Percentiles rank a stretch among this genome's conserved stretches.
Evolutionary conservation across 1,140 invertebrate species (phyloP).

Genomic region (Drosophila tani): DNA sequence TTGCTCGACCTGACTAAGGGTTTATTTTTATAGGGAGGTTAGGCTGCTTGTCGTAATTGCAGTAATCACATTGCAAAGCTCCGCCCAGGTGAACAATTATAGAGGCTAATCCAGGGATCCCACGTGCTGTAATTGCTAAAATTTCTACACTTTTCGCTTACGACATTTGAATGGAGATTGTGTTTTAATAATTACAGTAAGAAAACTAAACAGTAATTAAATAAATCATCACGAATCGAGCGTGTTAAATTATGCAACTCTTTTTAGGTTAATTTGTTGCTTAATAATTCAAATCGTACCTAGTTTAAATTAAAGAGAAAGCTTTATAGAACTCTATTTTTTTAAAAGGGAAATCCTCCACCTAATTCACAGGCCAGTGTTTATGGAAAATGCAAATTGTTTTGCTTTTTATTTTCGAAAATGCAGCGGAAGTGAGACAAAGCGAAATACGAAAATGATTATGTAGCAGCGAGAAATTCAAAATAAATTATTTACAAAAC

Average conservation of each 20-base stretch:
- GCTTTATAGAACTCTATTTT: constrained; percentile 25
- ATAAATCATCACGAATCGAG: constrained; percentile 3
- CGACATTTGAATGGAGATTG: neutral
- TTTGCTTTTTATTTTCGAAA: constrained; percentile 3
- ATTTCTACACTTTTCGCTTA: constrained; percentile 24
- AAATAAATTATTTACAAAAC: constrained; percentile 55
- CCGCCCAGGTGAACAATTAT: constrained; percentile 18
- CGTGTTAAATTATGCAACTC: constrained; percentile 2
- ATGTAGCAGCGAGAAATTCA: constrained; percentile 28
- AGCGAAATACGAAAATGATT: constrained; percentile 38
- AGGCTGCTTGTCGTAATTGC: constrained; percentile 22
- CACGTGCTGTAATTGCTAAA: constrained; percentile 23
- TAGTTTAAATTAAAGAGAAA: constrained; percentile 29
- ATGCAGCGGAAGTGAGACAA: constrained; percentile 56
- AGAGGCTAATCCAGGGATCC: constrained; percentile 1
- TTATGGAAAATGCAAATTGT: constrained; percentile 36
- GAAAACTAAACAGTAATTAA: neutral
- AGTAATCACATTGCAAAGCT: constrained; percentile 35
- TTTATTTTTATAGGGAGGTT: constrained; percentile 12
- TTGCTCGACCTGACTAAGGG: constrained; percentile 11
- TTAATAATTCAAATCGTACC: neutral
- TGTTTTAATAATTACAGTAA: constrained; percentile 8
- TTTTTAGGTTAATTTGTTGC: neutral
- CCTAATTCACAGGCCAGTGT: constrained; percentile 10
- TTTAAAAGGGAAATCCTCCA: no score